Conservation (phyloP, 30 jellyfish, hydroid and myxozoan species). For the Nemopilema nomurai region DNA sequence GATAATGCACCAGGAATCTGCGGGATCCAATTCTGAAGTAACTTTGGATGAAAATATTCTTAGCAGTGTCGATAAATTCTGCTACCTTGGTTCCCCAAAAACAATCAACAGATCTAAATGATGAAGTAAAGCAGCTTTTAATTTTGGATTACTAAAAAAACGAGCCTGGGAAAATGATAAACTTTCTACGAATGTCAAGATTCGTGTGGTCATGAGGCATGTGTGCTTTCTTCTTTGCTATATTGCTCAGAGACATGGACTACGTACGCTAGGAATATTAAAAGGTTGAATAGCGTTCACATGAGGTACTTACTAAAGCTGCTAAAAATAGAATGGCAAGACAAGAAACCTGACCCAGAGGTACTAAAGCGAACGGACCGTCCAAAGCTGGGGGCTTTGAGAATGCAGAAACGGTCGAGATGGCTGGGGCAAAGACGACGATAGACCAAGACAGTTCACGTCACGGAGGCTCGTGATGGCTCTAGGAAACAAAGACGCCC, state of each 20-base stretch:
- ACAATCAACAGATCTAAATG: conserved; percentile 12
- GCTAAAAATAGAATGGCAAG: conserved; percentile 17
- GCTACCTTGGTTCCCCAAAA: conserved; percentile 49
- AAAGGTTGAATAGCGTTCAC: neutral
- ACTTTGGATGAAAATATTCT: conserved; percentile 16
- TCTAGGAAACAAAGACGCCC: conserved; percentile 29
- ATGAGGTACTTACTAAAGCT: conserved; percentile 7
- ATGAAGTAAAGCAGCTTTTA: conserved; percentile 25
- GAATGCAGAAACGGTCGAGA: conserved; percentile 5
- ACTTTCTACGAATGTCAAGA: conserved; percentile 37
- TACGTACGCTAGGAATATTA: neutral
- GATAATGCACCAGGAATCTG: conserved; percentile 42
- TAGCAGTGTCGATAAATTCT: conserved; percentile 32
- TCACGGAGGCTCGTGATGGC: conserved; percentile 54
- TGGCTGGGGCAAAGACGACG: conserved; percentile 41
- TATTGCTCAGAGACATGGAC: conserved; percentile 34
- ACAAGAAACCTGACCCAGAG: conserved; percentile 22
- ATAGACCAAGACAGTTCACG: conserved; percentile 19
- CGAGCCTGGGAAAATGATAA: conserved; percentile 25
- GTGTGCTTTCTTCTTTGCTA: conserved; percentile 35
- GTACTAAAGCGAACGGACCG: neutral
- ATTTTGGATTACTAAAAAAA: conserved; percentile 8
- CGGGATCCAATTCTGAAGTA: conserved; percentile 34
- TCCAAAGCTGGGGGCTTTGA: neutral
- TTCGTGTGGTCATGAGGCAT: conserved; percentile 8